Percentiles rank a stretch among this genome's conserved stretches.
Evolutionary conservation across 2,888 invertebrate species (phyloP).

Genomic region (Andrena bicolor): DNA sequence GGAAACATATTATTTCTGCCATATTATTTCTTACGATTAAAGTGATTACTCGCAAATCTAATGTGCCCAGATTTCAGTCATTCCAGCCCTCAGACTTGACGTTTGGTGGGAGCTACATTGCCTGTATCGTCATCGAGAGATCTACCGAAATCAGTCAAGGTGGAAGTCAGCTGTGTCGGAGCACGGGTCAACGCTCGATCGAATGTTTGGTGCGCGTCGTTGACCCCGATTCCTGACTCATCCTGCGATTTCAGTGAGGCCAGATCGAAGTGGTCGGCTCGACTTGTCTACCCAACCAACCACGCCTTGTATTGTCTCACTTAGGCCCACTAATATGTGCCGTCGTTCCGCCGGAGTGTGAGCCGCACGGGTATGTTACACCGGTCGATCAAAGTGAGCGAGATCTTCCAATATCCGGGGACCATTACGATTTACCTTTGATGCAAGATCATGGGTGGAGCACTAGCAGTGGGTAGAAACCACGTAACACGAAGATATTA

Average conservation of each 20-base stretch:
- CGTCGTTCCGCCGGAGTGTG: constrained; percentile 33
- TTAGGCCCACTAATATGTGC: constrained; percentile 46
- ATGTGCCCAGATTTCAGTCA: too few relatives aligned
- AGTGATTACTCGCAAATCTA: too few relatives aligned
- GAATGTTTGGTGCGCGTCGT: constrained; percentile 61
- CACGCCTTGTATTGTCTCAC: constrained; percentile 69
- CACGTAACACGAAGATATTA: background rate
- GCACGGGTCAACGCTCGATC: constrained; percentile 59
- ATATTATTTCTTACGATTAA: too few relatives aligned
- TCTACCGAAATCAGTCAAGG: constrained; percentile 26
- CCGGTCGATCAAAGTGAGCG: constrained; percentile 56
- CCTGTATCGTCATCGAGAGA: background rate
- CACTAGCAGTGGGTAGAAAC: constrained; percentile 46
- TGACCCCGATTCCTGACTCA: constrained; percentile 67
- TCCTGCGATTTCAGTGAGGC: constrained; percentile 59
- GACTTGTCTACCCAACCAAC: constrained; percentile 63
- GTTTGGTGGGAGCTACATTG: too few relatives aligned
- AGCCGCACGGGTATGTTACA: constrained; percentile 39
- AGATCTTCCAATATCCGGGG: constrained; percentile 53
- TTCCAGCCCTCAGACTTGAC: too few relatives aligned
- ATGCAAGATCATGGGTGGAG: constrained; percentile 62
- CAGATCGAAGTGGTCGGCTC: constrained; percentile 55
- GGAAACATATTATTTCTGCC: too few relatives aligned
- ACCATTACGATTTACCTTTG: constrained; percentile 52
- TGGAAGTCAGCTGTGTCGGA: constrained; percentile 19